Conservation (phyloP, 2,888 invertebrate species). For the Mythimna ferrago region DNA sequence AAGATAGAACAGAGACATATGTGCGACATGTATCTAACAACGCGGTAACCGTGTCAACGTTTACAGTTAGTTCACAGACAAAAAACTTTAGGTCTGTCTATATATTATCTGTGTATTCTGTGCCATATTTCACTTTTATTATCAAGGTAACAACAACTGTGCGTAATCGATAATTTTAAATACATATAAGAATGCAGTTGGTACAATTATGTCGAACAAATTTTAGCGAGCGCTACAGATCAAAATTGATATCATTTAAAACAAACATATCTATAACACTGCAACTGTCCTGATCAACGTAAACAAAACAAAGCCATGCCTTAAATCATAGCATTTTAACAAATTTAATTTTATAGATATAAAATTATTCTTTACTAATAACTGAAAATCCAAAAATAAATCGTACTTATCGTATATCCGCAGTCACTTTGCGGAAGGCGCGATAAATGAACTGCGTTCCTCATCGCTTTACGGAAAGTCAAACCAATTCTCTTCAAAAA, state of each 20-base stretch:
- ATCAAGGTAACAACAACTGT: slow-evolving; percentile 9
- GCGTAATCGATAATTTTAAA: slow-evolving; percentile 3
- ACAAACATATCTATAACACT: background rate
- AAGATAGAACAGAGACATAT: background rate
- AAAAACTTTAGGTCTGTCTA: no score
- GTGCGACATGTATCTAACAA: slow-evolving; percentile 11
- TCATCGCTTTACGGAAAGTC: slow-evolving; percentile 56
- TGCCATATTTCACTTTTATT: slow-evolving; percentile 19
- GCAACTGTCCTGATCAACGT: background rate
- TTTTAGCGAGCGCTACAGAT: background rate
- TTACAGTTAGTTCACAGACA: slow-evolving; percentile 1
- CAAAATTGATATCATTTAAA: background rate
- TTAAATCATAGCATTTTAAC: background rate
- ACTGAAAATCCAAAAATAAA: slow-evolving; percentile 30
- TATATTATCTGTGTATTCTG: background rate
- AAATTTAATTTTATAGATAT: background rate
- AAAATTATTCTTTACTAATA: background rate
- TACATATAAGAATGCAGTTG: background rate
- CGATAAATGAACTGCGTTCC: slow-evolving; percentile 64
- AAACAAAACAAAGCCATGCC: background rate
- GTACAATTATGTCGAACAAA: background rate
- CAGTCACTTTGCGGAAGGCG: slow-evolving; percentile 56
- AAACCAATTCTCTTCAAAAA: slow-evolving; percentile 60
- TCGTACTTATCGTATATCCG: slow-evolving; percentile 75
- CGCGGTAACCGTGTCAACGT: slow-evolving; percentile 13